Base-by-base conservation (phyloP, 1,140 invertebrate species). In the Camponotus floridanus region DNA sequence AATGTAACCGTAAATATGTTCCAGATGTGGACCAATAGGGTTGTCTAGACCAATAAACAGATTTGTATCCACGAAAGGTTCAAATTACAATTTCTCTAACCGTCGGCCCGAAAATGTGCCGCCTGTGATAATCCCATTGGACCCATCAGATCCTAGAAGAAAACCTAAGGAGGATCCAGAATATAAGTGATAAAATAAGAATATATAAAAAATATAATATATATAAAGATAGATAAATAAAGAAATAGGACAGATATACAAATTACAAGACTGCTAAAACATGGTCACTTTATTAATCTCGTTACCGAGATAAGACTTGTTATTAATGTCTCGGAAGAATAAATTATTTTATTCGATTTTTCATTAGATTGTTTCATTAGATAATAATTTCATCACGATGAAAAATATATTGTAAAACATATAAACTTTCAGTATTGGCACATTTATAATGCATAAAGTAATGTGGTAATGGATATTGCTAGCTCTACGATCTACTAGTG, bases 121-220 rank as follows among this genome's bases (percentile, higher is more conserved):
- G n/a, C 88, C 89, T 2, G 73, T 91, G n/a, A 88, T 92, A 88
- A 48, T 91, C n/a, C 18, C 91, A 1, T 57, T 92, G 39, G 91
- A 91, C 55, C 68, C 88, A 3, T 21, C 67, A 8, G 89, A 92
- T 90, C 92, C 89, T 18, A 89, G 89, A 42, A 91, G 92, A 65
- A 91, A 76, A 36, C 91, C 79, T 11, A 92, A 88, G 62, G 90
- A 92, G 1, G 92, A 92, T 48, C 92, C 92, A 9, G 84, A 91
- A 87, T 89, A 86, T 21, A 62, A 86, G 70, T 83, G 64, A 78
- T 67, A 26, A 26, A 26, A 26, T 26, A 26, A 26, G 26, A 26
- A 26, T 26, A 26, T 26, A 26, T 26, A 26, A 26, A 26, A 1
- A 26, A 26, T 26, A 26, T 26, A 26, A 26, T 26, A 1, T 26